Conservation (phyloP, 1,140 invertebrate genomes). For the Sweltsa coloradensis region DNA sequence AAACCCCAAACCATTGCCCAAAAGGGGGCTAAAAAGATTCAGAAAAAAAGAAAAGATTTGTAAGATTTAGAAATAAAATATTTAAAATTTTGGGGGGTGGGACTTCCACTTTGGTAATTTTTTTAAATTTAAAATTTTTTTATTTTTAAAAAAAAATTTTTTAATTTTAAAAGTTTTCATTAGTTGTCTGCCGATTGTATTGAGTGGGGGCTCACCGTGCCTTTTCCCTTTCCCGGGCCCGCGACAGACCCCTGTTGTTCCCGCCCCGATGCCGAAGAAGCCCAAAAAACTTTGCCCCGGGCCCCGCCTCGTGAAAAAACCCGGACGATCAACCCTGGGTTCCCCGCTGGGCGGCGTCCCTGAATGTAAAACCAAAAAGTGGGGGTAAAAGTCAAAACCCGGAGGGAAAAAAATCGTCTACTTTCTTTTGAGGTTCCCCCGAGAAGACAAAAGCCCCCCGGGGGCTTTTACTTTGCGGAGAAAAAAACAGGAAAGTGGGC, state of each 20-base stretch:
- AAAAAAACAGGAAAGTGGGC: conserved; percentile 99
- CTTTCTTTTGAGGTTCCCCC: conserved; percentile 84
- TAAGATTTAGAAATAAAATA: too few relatives aligned
- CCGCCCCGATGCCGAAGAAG: conserved; percentile 99
- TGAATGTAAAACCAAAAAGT: conserved; percentile 95
- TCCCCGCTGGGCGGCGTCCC: conserved; percentile 94
- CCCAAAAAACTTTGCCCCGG: conserved; percentile 98
- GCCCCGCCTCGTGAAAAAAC: conserved; percentile 90
- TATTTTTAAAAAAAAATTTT: too few relatives aligned
- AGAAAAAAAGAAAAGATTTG: too few relatives aligned
- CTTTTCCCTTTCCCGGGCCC: conserved; percentile 61
- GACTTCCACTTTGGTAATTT: too few relatives aligned
- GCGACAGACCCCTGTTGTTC: conserved; percentile 93
- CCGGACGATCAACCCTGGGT: conserved; percentile 97
- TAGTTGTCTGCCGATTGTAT: too few relatives aligned
- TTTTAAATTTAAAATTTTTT: too few relatives aligned
- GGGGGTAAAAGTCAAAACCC: conserved; percentile 95
- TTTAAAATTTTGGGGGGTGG: too few relatives aligned
- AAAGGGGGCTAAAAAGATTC: too few relatives aligned
- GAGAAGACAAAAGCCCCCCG: conserved; percentile 93
- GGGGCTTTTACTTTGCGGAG: conserved; percentile 96
- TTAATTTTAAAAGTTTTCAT: too few relatives aligned
- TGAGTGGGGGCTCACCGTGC: too few relatives aligned
- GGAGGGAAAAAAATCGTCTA: conserved; percentile 95
- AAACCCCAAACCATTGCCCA: too few relatives aligned